Evolutionary conservation across 1,140 invertebrate species (phyloP).

Genomic region (Ostrea denselamellosa): DNA sequence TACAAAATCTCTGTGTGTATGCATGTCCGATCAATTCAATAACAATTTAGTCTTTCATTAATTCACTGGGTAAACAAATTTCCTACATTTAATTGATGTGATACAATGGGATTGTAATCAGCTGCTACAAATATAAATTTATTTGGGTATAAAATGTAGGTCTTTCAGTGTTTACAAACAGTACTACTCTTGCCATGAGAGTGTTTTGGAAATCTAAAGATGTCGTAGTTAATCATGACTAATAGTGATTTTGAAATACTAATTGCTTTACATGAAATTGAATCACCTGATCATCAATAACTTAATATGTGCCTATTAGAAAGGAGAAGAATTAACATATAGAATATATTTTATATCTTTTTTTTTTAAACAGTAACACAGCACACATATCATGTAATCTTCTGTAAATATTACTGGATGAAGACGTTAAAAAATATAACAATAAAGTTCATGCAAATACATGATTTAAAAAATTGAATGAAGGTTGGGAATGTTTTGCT

Average conservation of each 20-base stretch:
- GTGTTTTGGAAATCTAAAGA: background rate
- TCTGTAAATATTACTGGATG: no score
- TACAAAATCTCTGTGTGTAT: background rate
- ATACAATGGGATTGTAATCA: background rate
- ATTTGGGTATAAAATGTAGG: background rate
- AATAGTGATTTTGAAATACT: background rate
- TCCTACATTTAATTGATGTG: background rate
- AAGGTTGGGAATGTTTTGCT: no score
- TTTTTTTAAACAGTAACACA: no score
- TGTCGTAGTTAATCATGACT: background rate
- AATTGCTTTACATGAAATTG: background rate
- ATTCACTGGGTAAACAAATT: constrained; percentile 3
- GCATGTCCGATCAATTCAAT: background rate
- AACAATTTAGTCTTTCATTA: background rate
- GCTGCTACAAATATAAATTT: background rate
- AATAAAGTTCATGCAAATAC: no score
- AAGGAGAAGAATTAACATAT: no score
- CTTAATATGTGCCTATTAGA: no score
- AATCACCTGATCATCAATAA: background rate
- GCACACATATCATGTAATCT: no score
- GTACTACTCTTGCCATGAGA: background rate
- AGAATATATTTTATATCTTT: no score
- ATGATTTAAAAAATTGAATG: no score
- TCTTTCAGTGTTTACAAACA: background rate
- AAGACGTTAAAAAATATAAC: no score